Conservation (phyloP, 2,797 vertebrate species). For the Trachops cirrhosus region DNA sequence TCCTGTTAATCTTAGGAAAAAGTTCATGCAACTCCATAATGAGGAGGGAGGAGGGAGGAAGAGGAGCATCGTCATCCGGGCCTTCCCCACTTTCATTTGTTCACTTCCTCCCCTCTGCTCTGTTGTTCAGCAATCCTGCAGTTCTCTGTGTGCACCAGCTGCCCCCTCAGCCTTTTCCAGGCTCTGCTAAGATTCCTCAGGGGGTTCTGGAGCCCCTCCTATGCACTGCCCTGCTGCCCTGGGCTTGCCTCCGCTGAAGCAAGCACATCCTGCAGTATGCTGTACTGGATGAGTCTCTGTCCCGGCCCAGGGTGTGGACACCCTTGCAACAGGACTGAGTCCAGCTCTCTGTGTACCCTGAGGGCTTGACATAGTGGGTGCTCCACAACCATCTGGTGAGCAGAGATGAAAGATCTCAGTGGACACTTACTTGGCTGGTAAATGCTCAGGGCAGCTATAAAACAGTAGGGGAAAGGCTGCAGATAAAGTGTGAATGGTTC, state of each 20-base stretch:
- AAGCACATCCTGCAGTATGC: neutral
- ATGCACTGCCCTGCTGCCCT: neutral
- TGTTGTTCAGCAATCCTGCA: neutral
- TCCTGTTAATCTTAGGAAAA: neutral
- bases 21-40: neutral
- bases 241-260: neutral
- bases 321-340: neutral
- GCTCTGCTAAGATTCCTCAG: neutral
- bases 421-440: neutral
- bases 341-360: neutral
- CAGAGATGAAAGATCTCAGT: neutral
- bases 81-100: neutral
- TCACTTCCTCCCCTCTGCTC: neutral
- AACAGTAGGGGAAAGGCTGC: neutral
- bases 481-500: neutral
- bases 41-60: neutral
- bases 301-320: neutral
- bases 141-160: neutral
- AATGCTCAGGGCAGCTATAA: neutral
- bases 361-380: neutral
- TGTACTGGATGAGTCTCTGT: neutral
- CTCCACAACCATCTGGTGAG: too few species aligned
- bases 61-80: neutral
- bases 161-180: neutral
- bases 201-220: neutral